phyloP scores from a whole-genome alignment of 2,888 invertebrate species.

The Drosophila antonietae region DNA sequence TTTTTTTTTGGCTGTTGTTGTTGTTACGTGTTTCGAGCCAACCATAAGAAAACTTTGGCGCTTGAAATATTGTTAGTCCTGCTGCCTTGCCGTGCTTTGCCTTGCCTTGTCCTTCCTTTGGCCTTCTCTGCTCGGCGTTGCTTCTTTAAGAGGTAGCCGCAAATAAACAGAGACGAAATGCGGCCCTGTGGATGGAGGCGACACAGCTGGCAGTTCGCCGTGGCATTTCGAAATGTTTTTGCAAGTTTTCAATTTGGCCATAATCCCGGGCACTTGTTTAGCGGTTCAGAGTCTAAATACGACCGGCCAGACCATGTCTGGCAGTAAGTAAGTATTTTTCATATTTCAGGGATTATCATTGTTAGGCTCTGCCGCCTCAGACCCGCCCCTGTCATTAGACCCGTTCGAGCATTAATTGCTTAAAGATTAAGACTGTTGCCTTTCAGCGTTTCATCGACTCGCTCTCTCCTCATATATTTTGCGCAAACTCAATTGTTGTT shows the following conservation, averaged over 20 bases:
- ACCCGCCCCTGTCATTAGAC: constrained; percentile 72
- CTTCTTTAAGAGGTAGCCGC: constrained; percentile 4
- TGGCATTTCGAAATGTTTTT: constrained; percentile 60
- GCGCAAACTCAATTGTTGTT: constrained; percentile 61
- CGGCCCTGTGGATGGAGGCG: constrained; percentile 28
- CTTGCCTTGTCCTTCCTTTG: neutral
- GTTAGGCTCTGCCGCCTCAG: constrained; percentile 40
- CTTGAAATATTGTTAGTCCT: constrained; percentile 75
- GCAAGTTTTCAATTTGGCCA: constrained; percentile 62
- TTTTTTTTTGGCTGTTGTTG: constrained; percentile 12
- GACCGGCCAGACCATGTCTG: constrained; percentile 13
- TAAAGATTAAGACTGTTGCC: constrained; percentile 74
- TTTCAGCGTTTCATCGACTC: constrained; percentile 15
- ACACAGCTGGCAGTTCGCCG: constrained; percentile 62
- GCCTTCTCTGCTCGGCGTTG: neutral
- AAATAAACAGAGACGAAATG: constrained; percentile 40
- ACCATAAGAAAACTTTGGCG: constrained; percentile 64
- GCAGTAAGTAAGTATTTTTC: constrained; percentile 33
- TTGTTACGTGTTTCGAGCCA: constrained; percentile 47
- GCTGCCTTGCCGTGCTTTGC: constrained; percentile 24
- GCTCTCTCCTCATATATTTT: constrained; percentile 5
- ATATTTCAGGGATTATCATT: constrained; percentile 62
- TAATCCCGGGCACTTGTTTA: constrained; percentile 60
- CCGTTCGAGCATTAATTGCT: constrained; percentile 58
- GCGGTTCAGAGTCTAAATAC: constrained; percentile 32